Percentiles rank a stretch among this genome's conserved stretches.
These are phyloP conservation scores for Pandion haliaetus DNA, from an alignment of 2,113 vertebrate genomes.

Conservation along the genomic window DNA sequence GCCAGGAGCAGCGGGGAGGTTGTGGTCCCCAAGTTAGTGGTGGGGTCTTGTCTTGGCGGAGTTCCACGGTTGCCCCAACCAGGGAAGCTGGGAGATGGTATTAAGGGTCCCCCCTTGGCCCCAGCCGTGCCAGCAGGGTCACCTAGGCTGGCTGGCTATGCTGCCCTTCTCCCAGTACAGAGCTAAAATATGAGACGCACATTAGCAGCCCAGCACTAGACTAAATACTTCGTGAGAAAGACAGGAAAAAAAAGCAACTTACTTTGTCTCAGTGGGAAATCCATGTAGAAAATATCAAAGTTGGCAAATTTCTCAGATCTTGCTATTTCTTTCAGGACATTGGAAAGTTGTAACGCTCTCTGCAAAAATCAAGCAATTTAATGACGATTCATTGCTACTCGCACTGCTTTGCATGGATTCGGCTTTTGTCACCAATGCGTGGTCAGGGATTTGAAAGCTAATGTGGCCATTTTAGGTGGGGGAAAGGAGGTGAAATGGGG, in stretches of 20 bases:
- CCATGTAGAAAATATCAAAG: constrained; percentile 74
- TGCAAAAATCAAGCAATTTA: not conserved
- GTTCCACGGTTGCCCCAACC: accelerated
- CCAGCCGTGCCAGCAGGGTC: not conserved
- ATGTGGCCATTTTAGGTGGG: not conserved
- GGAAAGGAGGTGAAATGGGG: not conserved
- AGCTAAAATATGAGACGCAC: not conserved
- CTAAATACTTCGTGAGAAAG: not conserved
- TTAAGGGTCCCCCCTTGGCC: not conserved
- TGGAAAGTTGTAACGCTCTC: constrained; percentile 78
- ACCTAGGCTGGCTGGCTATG: not conserved
- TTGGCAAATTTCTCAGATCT: constrained; percentile 63
- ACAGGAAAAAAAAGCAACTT: constrained; percentile 25
- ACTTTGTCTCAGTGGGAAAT: constrained; percentile 75
- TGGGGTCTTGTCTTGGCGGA: not conserved
- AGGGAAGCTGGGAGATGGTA: not conserved
- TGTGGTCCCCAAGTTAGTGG: not conserved
- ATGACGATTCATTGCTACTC: not conserved
- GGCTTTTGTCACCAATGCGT: not conserved
- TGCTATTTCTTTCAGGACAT: constrained; percentile 67
- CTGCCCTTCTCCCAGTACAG: not conserved
- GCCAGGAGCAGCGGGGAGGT: accelerated
- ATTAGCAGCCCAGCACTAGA: not conserved
- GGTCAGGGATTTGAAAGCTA: not conserved
- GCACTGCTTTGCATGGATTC: not conserved